Evolutionary conservation across 2,888 invertebrate genomes (phyloP).

Genomic region (Dynastes hyllus): DNA sequence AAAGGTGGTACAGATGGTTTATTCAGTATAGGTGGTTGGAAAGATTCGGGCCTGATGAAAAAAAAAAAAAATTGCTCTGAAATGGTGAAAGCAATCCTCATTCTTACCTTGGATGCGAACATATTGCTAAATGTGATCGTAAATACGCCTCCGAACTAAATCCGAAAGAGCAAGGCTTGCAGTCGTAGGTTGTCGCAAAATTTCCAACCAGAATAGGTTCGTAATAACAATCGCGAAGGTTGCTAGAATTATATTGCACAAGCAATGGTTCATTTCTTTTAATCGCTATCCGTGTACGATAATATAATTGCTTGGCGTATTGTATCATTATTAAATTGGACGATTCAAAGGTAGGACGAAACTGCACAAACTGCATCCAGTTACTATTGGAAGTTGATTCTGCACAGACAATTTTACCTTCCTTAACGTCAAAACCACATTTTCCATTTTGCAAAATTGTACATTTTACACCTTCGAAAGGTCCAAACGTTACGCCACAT

Average conservation of each 20-base stretch:
- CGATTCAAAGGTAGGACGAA: background rate
- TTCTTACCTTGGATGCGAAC: constrained; percentile 11
- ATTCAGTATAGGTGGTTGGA: no score
- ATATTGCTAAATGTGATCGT: background rate
- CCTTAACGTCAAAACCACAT: background rate
- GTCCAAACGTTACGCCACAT: background rate
- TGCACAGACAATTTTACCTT: background rate
- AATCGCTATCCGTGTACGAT: background rate
- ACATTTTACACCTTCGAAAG: background rate
- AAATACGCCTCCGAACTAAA: background rate
- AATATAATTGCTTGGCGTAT: background rate
- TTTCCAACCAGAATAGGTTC: background rate
- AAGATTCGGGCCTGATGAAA: no score
- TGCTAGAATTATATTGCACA: background rate
- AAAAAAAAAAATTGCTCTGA: no score
- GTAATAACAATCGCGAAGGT: background rate
- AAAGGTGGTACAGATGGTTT: no score
- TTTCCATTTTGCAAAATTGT: background rate
- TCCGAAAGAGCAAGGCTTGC: constrained; percentile 1
- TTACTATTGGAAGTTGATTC: background rate
- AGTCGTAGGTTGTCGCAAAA: background rate
- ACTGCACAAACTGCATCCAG: constrained; percentile 11
- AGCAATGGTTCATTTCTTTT: background rate
- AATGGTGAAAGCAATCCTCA: no score
- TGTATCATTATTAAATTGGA: constrained; percentile 1